phyloP scores from a whole-genome alignment of 1,140 invertebrate genomes.

The Asbolus verrucosus region DNA sequence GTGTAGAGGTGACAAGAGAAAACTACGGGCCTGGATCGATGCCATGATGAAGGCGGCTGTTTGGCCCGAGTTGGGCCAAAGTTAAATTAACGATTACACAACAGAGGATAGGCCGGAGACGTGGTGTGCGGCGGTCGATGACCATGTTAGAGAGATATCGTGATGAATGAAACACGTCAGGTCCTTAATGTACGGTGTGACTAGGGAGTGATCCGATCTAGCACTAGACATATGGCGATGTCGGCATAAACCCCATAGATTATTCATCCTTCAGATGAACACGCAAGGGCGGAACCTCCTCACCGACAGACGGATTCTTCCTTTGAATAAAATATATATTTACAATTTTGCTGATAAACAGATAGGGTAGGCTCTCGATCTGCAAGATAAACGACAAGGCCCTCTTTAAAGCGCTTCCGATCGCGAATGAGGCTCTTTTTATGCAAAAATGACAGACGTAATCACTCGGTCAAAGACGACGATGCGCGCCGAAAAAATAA shows the following conservation, averaged over 20 bases:
- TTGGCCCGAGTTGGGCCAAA: conserved; percentile 17
- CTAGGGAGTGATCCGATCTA: conserved; percentile 15
- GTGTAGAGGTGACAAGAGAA: no score
- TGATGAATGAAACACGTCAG: conserved; percentile 30
- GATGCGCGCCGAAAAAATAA: no score
- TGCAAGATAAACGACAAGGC: no score
- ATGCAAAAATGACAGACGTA: no score
- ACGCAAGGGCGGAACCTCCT: no score
- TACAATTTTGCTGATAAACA: no score
- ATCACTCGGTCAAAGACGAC: no score
- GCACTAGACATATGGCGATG: conserved; percentile 2
- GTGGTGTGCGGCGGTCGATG: conserved; percentile 15
- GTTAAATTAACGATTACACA: conserved; percentile 34
- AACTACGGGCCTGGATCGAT: conserved; percentile 20
- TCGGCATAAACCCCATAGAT: not conserved
- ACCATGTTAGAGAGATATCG: conserved; percentile 32
- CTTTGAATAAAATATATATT: no score
- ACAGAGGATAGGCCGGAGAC: conserved; percentile 22
- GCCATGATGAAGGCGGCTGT: conserved; percentile 24
- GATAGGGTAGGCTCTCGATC: no score
- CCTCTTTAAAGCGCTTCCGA: no score
- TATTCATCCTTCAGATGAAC: conserved; percentile 7
- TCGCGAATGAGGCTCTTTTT: no score
- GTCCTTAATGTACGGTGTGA: conserved; percentile 20
- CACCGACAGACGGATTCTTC: no score